Conservation (phyloP, 2,113 vertebrate species). For the Dasyornis broadbenti region DNA sequence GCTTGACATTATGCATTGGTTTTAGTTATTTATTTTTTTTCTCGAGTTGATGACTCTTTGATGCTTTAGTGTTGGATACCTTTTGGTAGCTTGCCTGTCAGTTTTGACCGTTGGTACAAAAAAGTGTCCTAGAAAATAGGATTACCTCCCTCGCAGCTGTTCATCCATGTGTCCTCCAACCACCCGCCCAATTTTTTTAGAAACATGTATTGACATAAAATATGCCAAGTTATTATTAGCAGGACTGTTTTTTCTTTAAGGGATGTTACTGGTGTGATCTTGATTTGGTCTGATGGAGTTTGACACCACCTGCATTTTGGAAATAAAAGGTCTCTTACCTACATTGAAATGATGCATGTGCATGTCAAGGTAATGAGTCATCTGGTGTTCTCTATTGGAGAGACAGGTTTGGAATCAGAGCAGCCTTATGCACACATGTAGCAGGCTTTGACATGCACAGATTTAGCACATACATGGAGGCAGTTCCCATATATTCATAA, state of each 20-base stretch:
- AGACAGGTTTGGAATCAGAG: background rate
- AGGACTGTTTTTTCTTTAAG: background rate
- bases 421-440: background rate
- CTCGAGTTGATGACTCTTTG: background rate
- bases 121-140: background rate
- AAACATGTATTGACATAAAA: fast-evolving
- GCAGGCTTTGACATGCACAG: background rate
- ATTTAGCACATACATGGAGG: background rate
- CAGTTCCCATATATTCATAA: background rate
- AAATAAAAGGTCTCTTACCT: background rate
- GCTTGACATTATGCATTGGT: background rate
- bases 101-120: background rate
- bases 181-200: background rate
- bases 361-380: background rate
- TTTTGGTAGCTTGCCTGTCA: background rate
- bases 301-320: background rate
- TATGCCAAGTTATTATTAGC: background rate
- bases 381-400: background rate
- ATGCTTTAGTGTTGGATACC: background rate
- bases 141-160: background rate
- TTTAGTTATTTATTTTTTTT: background rate
- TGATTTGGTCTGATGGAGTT: background rate
- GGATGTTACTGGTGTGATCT: background rate
- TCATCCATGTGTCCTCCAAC: fast-evolving
- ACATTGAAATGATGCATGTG: background rate